These are phyloP conservation scores for Prionailurus viverrinus DNA, from an alignment of 2,113 vertebrate genomes.

Conservation along the genomic window DNA sequence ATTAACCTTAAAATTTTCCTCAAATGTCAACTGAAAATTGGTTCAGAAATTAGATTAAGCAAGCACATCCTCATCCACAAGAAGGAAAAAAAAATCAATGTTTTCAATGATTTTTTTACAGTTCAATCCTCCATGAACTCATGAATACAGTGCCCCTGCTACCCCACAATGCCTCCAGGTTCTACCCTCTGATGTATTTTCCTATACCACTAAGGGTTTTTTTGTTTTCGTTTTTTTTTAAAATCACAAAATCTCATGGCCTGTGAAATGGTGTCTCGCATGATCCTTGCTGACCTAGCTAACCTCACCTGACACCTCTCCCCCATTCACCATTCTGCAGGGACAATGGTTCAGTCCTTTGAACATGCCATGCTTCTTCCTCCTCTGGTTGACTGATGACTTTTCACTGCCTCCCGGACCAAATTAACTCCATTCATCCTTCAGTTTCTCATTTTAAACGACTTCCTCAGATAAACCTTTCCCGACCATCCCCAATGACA, in stretches of 20 bases:
- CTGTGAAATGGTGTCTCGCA: background rate
- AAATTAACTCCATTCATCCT: background rate
- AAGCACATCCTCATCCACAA: background rate
- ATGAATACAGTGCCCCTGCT: background rate
- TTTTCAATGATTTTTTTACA: constrained; percentile 1
- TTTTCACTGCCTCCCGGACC: background rate
- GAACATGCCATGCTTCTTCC: background rate
- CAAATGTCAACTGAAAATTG: constrained; percentile 8
- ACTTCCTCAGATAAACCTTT: constrained; percentile 12
- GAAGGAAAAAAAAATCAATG: background rate
- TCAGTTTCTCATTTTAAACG: background rate
- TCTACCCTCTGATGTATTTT: background rate
- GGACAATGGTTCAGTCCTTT: background rate
- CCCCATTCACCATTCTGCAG: background rate
- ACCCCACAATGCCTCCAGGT: background rate
- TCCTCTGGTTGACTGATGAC: background rate
- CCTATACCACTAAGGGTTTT: background rate
- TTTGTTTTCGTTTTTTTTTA: background rate
- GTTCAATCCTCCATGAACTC: background rate
- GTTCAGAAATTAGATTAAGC: constrained; percentile 15
- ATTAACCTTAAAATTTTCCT: constrained; percentile 11
- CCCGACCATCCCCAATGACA: background rate
- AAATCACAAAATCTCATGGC: background rate
- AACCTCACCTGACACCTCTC: background rate
- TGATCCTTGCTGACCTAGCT: background rate